Percentiles rank a stretch among this genome's conserved stretches.
These are phyloP conservation scores for Anhinga anhinga DNA, from an alignment of 2,113 vertebrate species.

Conservation along the genomic window DNA sequence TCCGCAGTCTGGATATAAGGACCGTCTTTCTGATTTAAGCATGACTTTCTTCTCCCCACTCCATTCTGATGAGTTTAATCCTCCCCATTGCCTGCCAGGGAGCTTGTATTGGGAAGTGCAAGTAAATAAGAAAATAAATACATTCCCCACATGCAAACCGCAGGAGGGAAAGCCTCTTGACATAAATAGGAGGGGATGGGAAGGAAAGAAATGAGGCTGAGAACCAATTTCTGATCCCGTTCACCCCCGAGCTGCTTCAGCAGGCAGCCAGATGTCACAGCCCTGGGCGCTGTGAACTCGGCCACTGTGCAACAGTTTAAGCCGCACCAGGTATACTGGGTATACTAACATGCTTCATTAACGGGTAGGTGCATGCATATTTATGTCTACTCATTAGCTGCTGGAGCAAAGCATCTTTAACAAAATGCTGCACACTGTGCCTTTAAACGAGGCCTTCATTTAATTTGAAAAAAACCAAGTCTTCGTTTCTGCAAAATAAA, in stretches of 20 bases:
- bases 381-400: conserved; percentile 56
- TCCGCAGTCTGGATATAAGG: background rate
- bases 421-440: background rate
- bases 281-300: background rate
- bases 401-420: conserved; percentile 27
- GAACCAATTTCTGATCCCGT: background rate
- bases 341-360: conserved; percentile 22
- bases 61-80: background rate
- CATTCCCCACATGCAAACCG: rapidly evolving
- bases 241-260: background rate
- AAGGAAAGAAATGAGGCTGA: background rate
- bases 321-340: conserved; percentile 1
- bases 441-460: background rate
- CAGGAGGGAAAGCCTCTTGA: background rate
- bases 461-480: background rate
- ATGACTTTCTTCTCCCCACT: background rate
- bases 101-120: background rate
- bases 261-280: background rate
- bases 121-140: background rate
- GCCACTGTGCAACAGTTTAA: background rate
- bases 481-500: background rate
- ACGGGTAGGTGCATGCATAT: conserved; percentile 59
- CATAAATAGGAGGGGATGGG: background rate
- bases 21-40: background rate
- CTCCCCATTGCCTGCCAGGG: background rate